phyloP scores from a whole-genome alignment of 2,888 invertebrate genomes.

The Thalpophila matura region DNA sequence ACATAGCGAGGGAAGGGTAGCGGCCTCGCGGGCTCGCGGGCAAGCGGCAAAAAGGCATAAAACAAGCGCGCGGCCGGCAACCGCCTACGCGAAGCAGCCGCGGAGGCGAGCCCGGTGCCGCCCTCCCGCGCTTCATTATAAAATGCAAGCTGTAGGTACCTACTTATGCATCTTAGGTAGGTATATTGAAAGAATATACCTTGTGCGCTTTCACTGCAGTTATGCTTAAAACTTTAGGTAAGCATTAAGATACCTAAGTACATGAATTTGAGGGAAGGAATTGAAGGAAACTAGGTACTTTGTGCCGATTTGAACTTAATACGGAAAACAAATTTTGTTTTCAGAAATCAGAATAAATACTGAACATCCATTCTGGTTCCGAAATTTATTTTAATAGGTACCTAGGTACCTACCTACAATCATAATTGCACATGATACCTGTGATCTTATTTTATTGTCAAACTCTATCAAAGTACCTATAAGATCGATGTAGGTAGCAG shows the following conservation, averaged over 20 bases:
- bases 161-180: slow-evolving; percentile 22
- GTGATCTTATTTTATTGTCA: too few species aligned
- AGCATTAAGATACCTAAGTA: too few species aligned
- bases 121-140: slow-evolving; percentile 67
- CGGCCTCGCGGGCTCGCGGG: slow-evolving; percentile 76
- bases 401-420: too few species aligned
- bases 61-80: slow-evolving; percentile 68
- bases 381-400: too few species aligned
- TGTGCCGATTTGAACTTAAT: too few species aligned
- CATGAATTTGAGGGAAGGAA: background rate
- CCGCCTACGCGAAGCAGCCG: slow-evolving; percentile 82
- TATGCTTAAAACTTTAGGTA: background rate
- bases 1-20: slow-evolving; percentile 71
- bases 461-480: too few species aligned
- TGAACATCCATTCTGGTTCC: too few species aligned
- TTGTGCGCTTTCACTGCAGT: slow-evolving; percentile 7
- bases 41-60: slow-evolving; percentile 86
- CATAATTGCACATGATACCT: too few species aligned
- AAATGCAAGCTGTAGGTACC: slow-evolving; percentile 65
- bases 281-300: background rate
- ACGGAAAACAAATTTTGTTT: too few species aligned
- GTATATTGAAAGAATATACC: background rate
- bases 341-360: too few species aligned
- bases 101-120: slow-evolving; percentile 64
- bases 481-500: too few species aligned